A percentile compares a stretch with the other conserved stretches of the same genome.
Conservation (phyloP, 2,113 vertebrate species). For the Anguilla rostrata region DNA sequence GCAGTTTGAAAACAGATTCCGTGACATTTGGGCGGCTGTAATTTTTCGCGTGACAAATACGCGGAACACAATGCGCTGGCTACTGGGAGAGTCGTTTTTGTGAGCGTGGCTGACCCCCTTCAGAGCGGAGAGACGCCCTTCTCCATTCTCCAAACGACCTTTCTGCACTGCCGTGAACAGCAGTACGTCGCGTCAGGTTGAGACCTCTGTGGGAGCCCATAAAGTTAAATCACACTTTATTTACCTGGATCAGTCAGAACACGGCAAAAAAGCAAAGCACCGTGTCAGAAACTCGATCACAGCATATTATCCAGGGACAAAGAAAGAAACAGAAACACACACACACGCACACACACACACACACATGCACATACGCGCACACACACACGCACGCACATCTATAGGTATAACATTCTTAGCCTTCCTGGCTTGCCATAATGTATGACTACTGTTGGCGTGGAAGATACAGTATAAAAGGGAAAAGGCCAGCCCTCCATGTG, state of each 20-base stretch:
- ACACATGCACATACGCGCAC: no score
- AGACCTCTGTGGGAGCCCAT: background rate
- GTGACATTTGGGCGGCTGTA: background rate
- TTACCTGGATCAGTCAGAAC: background rate
- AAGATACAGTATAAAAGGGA: background rate
- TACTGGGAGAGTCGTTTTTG: background rate
- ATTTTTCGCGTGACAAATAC: background rate
- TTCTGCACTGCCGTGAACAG: background rate
- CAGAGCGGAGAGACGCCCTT: background rate
- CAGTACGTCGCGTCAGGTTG: background rate
- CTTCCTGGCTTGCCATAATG: background rate
- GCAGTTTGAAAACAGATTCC: conserved; percentile 6
- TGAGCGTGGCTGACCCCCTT: background rate
- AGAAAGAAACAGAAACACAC: background rate
- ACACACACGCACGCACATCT: no score
- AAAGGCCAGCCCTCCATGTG: background rate
- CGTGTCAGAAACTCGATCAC: background rate
- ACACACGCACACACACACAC: no score
- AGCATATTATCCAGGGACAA: background rate
- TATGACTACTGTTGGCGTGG: no score
- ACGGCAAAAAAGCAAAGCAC: background rate
- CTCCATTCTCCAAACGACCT: background rate
- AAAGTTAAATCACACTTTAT: background rate
- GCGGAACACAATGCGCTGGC: background rate
- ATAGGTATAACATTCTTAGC: background rate